Evolutionary conservation across 2,888 invertebrate genomes (phyloP).

Genomic region (Aphrophora alni): DNA sequence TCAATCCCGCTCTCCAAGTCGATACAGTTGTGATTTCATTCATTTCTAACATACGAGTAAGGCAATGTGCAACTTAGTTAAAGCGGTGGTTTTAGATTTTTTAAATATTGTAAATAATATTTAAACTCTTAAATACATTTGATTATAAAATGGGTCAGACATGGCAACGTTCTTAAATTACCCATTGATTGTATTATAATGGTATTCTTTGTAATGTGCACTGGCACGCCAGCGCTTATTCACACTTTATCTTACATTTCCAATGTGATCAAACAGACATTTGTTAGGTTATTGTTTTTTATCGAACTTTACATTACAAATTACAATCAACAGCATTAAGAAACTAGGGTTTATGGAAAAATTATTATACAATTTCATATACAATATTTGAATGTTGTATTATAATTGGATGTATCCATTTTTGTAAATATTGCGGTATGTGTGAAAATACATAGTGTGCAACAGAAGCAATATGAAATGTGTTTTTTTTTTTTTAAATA

Average conservation of each 20-base stretch:
- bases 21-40: too few species aligned
- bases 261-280: background rate
- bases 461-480: background rate
- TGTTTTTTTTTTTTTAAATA: background rate
- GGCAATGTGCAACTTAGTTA: too few species aligned
- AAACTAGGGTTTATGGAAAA: background rate
- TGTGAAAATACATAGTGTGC: background rate
- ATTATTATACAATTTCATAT: constrained; percentile 24
- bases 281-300: background rate
- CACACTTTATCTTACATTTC: background rate
- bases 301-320: background rate
- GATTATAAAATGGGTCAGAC: too few species aligned
- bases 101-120: too few species aligned
- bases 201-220: too few species aligned
- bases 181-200: too few species aligned
- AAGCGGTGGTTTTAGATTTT: too few species aligned
- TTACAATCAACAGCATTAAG: background rate
- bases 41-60: too few species aligned
- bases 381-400: constrained; percentile 28
- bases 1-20: too few species aligned
- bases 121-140: too few species aligned
- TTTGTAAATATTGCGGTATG: constrained; percentile 2
- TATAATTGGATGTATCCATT: background rate
- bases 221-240: background rate
- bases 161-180: too few species aligned